Base-by-base conservation (phyloP, 1,140 invertebrate species). In the Thaumetopoea pityocampa region DNA sequence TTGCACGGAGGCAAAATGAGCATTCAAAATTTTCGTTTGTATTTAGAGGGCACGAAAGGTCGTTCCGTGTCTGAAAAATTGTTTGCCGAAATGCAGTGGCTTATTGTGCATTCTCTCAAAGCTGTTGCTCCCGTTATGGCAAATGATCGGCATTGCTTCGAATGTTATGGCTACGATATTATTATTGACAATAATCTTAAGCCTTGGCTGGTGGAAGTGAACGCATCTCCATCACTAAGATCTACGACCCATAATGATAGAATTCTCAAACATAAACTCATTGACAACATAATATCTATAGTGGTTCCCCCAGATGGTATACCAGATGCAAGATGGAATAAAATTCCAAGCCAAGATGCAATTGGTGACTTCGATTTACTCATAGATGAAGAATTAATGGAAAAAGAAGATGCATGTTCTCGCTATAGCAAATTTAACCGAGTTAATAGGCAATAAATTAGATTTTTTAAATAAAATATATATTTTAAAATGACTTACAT, bases 241-340 rank as follows among this genome's bases (percentile, higher is more conserved):
- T 96, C 96, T 0, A 99, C 97, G 0, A 99, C 97, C 0, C 94
- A 95, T 0, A 98, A 96, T 73, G 97, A 99, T 78, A 88, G 97
- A 55, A 97, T 98, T 60, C 88, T 98, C 44, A 99, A 99, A 69
- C 96, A 97, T 63, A 97, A 97, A 85, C 80, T 99, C 6, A 96
- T 99, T 40, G 95, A 97, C 64, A 98, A 98, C 77, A 96, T 98
- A 41, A 85, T 98, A 27, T 95, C 95, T 14, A 92, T 98, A 26
- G 94, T 98, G 0, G 67, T 98, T 15, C 95, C 96, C 1, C 91
- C 94, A 0, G 94, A 94, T 62, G 95, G 96, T 27, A 87, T 95
- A 5, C 96, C 96, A 17, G 96, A 98, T 83, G 94, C 95, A 0
- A 89, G 93, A 45, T 97, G 95, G 95, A 96, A 95, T 65, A 98